Evolutionary conservation across 2,113 vertebrate species (phyloP).

Genomic region (Agapornis roseicollis): DNA sequence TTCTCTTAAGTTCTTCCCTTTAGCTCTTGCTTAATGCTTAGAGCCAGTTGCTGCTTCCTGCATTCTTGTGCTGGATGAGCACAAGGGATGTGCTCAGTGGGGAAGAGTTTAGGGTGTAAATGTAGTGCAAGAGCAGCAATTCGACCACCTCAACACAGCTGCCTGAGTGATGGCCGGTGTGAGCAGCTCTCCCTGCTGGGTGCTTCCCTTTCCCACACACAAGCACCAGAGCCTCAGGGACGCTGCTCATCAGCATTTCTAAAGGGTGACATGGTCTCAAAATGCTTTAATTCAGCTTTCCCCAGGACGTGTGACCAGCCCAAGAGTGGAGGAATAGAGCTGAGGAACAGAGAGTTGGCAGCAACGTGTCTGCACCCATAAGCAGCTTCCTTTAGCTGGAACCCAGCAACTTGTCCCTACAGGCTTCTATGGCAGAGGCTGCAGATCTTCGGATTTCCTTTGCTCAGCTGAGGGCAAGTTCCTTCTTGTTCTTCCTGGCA

Average conservation of each 20-base stretch:
- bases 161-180: background rate
- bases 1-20: background rate
- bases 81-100: background rate
- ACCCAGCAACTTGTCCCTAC: background rate
- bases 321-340: background rate
- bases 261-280: background rate
- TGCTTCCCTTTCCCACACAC: rapidly evolving
- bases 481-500: background rate
- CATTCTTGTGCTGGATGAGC: background rate
- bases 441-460: background rate
- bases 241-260: background rate
- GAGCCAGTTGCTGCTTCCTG: background rate
- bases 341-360: background rate
- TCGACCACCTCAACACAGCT: background rate
- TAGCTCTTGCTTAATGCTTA: background rate
- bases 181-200: background rate
- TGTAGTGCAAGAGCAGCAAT: background rate
- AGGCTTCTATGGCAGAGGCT: background rate
- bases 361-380: background rate
- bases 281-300: background rate
- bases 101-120: background rate
- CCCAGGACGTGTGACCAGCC: background rate
- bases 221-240: background rate
- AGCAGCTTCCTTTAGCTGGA: background rate
- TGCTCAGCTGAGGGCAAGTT: background rate